Base-by-base conservation (phyloP, 1,140 invertebrate species). In the Zaprionus inermis region DNA sequence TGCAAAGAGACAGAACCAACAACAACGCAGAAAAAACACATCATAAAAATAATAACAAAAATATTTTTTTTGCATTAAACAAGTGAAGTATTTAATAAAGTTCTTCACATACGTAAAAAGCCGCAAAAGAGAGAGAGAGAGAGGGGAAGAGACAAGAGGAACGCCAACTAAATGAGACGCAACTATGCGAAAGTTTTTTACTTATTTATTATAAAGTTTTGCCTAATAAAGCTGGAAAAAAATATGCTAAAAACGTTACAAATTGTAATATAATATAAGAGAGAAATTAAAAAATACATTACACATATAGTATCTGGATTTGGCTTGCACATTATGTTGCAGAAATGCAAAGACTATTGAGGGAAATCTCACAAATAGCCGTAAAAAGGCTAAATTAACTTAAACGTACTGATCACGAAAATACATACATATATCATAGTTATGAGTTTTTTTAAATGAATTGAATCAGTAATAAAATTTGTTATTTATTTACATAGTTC, bases 21-120 rank as follows among this genome's bases (percentile, higher is more conserved):
- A 6, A 16, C n/a, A 55, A 30, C 18, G 18, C 11, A 20, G 20
- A n/a, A 49, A 11, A 49, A 20, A 49, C 20, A 49, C 20, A 22
- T 22, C n/a, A 49, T 1, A 49, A 20, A 49, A 20, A 49, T 49
- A 49, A 20, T 20, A 20, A 49, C 20, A 49, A 20, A 49, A 20
- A 49, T 49, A 49, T 18, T 49, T 49, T 49, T 49, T 20, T 49
- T 49, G 1, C 44, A 49, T 49, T 49, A 49, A 22, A 10, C 44
- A 36, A 20, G 54, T 36, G 30, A 56, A 56, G n/a, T 36, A 36
- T 56, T 56, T 11, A 56, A 34, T 56, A 20, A 36, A 34, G 34
- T 56, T 20, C 16, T 44, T 9, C 38, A 18, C 38, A 44, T 44
- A 16, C n/a, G 38, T 7, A 44, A 44, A 44, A 41, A 9, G 0